phyloP scores from a whole-genome alignment of 2,113 vertebrate species.

The Rhinoderma darwinii region DNA sequence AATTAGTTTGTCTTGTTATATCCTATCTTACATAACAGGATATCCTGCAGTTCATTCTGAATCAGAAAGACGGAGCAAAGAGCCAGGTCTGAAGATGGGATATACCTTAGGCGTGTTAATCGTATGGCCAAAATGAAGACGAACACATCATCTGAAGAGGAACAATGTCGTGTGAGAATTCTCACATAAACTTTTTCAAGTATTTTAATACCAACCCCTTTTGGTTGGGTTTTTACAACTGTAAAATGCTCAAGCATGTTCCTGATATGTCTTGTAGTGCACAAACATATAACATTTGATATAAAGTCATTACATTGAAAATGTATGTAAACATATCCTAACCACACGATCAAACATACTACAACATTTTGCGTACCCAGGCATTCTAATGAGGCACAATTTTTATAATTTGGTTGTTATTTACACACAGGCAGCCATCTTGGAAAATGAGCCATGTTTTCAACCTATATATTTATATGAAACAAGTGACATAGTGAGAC shows the following conservation, averaged over 20 bases:
- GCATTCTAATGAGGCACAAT: not conserved
- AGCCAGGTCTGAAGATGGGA: slow-evolving; percentile 46
- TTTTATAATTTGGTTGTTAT: not conserved
- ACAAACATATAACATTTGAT: slow-evolving; percentile 55
- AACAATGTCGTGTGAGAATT: not conserved
- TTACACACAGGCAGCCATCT: not conserved
- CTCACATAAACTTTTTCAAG: slow-evolving; percentile 10
- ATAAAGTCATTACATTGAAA: slow-evolving; percentile 5
- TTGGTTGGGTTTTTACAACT: slow-evolving; percentile 39
- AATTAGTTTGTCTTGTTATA: slow-evolving; percentile 57
- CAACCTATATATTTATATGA: no score
- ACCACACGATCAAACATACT: not conserved
- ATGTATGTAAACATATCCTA: not conserved
- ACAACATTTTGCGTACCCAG: not conserved
- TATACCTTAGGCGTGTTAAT: not conserved
- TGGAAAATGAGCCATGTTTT: not conserved
- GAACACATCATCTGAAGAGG: not conserved
- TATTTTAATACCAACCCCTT: slow-evolving; percentile 6
- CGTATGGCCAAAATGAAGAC: not conserved
- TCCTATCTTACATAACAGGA: slow-evolving; percentile 48
- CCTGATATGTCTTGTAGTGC: slow-evolving; percentile 54
- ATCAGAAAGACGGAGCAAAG: slow-evolving; percentile 56
- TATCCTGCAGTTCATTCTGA: slow-evolving; percentile 57
- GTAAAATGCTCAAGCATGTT: slow-evolving; percentile 51
- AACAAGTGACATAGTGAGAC: not conserved